Conservation (phyloP, 2,797 vertebrate genomes). For the Falco rusticolus region DNA sequence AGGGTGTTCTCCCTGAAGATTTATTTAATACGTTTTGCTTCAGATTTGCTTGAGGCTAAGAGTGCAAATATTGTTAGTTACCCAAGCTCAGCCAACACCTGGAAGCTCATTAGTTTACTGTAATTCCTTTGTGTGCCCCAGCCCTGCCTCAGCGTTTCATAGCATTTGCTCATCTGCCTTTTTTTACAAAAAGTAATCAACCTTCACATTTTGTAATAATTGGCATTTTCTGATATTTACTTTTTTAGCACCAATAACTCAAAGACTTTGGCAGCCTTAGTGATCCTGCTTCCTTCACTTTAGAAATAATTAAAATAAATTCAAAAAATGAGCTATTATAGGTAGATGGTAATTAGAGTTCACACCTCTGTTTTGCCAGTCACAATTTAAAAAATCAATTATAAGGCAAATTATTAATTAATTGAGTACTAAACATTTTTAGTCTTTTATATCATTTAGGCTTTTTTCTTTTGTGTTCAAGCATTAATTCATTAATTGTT, state of each 20-base stretch:
- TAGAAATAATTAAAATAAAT: slow-evolving; percentile 36
- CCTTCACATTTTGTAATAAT: slow-evolving; percentile 54
- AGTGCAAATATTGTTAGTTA: slow-evolving; percentile 34
- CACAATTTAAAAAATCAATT: slow-evolving; percentile 76
- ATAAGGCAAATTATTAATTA: slow-evolving; percentile 77
- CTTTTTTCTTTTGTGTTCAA: slow-evolving; percentile 66
- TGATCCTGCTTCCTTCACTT: slow-evolving; percentile 27
- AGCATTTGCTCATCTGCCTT: slow-evolving; percentile 53
- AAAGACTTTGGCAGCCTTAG: slow-evolving; percentile 12
- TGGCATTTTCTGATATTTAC: slow-evolving; percentile 65
- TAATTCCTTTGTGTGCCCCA: slow-evolving; percentile 58
- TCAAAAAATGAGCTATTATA: slow-evolving; percentile 21
- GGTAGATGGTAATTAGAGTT: slow-evolving; percentile 60
- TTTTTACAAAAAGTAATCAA: slow-evolving; percentile 38
- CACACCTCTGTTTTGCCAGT: slow-evolving; percentile 67
- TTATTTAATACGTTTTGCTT: slow-evolving; percentile 8
- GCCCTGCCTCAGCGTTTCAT: neutral
- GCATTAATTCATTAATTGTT: slow-evolving; percentile 77
- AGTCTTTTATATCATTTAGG: slow-evolving; percentile 71
- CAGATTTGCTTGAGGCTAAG: slow-evolving; percentile 14
- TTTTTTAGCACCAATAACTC: slow-evolving; percentile 64
- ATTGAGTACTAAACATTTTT: slow-evolving; percentile 74
- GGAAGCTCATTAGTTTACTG: slow-evolving; percentile 51
- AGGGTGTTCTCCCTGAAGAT: slow-evolving; percentile 10
- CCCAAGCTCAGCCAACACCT: slow-evolving; percentile 18